A percentile compares a stretch with the other conserved stretches of the same genome.
phyloP scores from a whole-genome alignment of 2,113 vertebrate genomes.

The Pogonocichla stellata region DNA sequence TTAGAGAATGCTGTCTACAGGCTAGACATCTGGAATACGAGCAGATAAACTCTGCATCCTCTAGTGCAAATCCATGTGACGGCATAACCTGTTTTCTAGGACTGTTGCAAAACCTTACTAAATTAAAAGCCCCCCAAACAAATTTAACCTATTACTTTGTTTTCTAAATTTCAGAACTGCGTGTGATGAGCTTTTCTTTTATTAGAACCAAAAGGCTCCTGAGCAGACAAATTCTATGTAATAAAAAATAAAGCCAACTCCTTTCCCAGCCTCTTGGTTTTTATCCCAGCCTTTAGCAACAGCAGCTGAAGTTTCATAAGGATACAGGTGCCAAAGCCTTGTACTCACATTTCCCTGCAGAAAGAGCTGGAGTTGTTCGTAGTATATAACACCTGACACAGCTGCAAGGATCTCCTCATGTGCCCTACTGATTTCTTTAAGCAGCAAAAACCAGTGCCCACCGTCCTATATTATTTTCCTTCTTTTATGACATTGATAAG shows the following conservation, averaged over 20 bases:
- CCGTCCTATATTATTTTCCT: background rate
- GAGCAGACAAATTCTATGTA: background rate
- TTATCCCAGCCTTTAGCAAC: background rate
- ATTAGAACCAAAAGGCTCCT: background rate
- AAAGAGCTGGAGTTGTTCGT: background rate
- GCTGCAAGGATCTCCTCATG: background rate
- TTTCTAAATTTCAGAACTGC: background rate
- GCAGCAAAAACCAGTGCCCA: background rate
- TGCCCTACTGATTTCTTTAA: background rate
- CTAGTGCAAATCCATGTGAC: background rate
- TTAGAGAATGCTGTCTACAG: background rate
- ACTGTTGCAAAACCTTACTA: background rate
- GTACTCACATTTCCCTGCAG: background rate
- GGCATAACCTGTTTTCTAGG: background rate
- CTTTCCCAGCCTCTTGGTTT: background rate
- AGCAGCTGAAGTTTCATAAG: background rate
- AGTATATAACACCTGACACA: background rate
- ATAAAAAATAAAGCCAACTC: background rate
- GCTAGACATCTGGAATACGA: background rate
- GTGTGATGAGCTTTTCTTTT: background rate
- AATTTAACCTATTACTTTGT: background rate
- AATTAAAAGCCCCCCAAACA: background rate
- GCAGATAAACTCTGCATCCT: background rate
- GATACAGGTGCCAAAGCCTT: background rate
- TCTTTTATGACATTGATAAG: conserved; percentile 52